Evolutionary conservation across 2,888 invertebrate genomes (phyloP).

Genomic region (Aelia acuminata): DNA sequence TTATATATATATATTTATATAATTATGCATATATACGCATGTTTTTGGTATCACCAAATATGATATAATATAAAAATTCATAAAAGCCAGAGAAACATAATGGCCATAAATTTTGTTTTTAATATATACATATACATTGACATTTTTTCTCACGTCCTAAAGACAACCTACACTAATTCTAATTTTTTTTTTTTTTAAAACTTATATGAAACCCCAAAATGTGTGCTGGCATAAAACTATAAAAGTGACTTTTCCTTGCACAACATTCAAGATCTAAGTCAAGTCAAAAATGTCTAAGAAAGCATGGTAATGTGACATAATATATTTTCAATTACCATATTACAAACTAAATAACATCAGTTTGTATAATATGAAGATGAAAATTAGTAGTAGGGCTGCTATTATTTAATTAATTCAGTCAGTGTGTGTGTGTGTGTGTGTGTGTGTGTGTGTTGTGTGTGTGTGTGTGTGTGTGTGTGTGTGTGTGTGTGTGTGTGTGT

Average conservation of each 20-base stretch:
- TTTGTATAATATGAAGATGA: slow-evolving; percentile 17
- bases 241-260: slow-evolving; percentile 43
- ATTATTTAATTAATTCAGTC: slow-evolving; percentile 3
- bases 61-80: slow-evolving; percentile 53
- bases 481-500: too few relatives aligned
- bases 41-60: slow-evolving; percentile 52
- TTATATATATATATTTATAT: slow-evolving; percentile 7
- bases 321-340: slow-evolving; percentile 37
- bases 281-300: slow-evolving; percentile 48
- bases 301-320: slow-evolving; percentile 44
- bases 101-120: slow-evolving; percentile 37
- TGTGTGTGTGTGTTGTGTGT: not conserved
- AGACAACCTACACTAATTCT: slow-evolving; percentile 50
- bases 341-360: not conserved
- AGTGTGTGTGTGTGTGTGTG: not conserved
- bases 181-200: slow-evolving; percentile 39
- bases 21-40: not conserved
- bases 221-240: slow-evolving; percentile 46
- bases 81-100: slow-evolving; percentile 55
- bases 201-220: slow-evolving; percentile 54
- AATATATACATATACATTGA: slow-evolving; percentile 37
- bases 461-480: not conserved
- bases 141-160: slow-evolving; percentile 41
- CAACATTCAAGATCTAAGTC: slow-evolving; percentile 51
- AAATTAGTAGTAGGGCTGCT: slow-evolving; percentile 23